Base-by-base conservation (phyloP, 2,888 invertebrate genomes). In the Synergus itoensis region DNA sequence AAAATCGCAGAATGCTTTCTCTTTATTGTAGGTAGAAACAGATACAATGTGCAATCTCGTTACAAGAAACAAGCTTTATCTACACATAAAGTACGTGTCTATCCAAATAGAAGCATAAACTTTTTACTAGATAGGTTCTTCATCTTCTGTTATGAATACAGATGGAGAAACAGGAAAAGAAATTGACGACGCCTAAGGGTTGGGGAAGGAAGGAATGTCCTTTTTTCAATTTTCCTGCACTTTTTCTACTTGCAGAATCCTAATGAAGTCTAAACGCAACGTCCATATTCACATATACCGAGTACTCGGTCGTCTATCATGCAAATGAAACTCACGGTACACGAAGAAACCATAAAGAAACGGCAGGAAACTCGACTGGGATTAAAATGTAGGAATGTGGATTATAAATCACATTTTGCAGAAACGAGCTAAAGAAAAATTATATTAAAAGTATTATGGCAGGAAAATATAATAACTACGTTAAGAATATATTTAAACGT, bases 311-410 rank as follows among this genome's bases (percentile, higher is more conserved):
- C 69, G 21, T 69, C 69, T 48, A 69, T 69, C 28, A 69, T 69
- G 16, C 69, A 69, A 69, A 69, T 69, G 69, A 69, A 69, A 69
- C 69, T 69, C 69, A 48, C 36, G 69, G 48, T 69, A 69, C 48
- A 69, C 69, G 45, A 48, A 69, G 69, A 69, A 69, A 28, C 48
- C 69, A 69, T 69, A 48, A 69, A 69, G 69, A 69, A 69, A 57
- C 28, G 69, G 36, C 40, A 40, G 64, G 41, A 64, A 64, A 64
- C 41, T 64, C 40, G n/a, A 48, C 69, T 48, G 48, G 48, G 28
- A 69, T 69, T 48, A 69, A 45, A 69, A 69, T 69, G 28, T 69
- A 28, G 45, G 21, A 69, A 48, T 69, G 69, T 28, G 16, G 28
- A 67, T 21, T 67, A 43, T 21, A 48, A 69, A 21, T 48, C 28